phyloP scores from a whole-genome alignment of 2,797 vertebrate genomes.

The Tympanoctomys barrerae region DNA sequence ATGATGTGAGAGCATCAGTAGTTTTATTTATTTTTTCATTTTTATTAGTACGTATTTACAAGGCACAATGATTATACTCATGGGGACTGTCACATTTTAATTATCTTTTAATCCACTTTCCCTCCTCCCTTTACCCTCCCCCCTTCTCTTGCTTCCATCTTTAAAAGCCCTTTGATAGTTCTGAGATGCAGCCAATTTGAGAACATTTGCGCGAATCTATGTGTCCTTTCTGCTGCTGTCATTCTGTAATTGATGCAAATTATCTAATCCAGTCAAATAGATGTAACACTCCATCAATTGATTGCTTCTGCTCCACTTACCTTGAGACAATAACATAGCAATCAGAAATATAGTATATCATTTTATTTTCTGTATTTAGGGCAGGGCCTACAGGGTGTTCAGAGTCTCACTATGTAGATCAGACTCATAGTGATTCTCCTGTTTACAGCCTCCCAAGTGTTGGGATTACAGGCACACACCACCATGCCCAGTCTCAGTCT shows the following conservation, averaged over 20 bases:
- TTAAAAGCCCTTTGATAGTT: background rate
- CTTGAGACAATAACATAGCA: slow-evolving; percentile 6
- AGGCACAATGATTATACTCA: background rate
- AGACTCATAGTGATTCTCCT: too few relatives aligned
- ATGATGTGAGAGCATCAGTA: background rate
- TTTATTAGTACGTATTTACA: background rate
- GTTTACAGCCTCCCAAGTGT: too few relatives aligned
- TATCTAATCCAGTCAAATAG: background rate
- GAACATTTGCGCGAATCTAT: background rate
- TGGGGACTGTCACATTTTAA: background rate
- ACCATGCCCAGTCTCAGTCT: too few relatives aligned
- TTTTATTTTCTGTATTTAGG: background rate
- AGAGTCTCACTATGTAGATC: too few relatives aligned
- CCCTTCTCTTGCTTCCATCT: background rate
- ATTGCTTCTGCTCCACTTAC: slow-evolving; percentile 19
- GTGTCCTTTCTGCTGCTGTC: background rate
- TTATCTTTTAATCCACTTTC: background rate
- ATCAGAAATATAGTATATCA: background rate
- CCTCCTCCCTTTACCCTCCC: too few relatives aligned
- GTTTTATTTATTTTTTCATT: background rate
- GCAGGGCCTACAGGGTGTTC: too few relatives aligned
- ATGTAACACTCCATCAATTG: background rate
- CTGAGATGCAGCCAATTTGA: background rate
- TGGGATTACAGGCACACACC: too few relatives aligned
- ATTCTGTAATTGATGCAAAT: background rate